Evolutionary conservation across 2,113 vertebrate species (phyloP), one percentile per base, ranked within the genome.

Genomic region (Ceuthmochares aereus): DNA sequence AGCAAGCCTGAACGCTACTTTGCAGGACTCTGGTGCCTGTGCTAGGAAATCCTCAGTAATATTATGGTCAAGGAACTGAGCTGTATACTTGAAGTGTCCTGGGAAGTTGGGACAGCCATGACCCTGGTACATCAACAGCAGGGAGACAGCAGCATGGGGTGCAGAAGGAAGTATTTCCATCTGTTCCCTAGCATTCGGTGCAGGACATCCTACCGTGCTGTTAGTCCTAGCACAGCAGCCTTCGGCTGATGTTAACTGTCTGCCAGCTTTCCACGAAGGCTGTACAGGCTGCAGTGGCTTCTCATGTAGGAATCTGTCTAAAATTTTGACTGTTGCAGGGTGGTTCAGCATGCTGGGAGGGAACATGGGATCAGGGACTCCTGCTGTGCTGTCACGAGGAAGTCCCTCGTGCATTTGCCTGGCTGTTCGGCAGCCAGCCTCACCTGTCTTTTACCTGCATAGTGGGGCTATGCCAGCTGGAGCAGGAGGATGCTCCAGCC

Each of bases 41-140:
- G 59, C 47, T 47, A 55, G 56, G 67, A 64, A 73, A 19, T 47
- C 3, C n/a, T 63, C 8, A 0, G 26, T 29, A 12, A 47, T 42
- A 8, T 56, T 8, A 3, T 15, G 23, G 40, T 70, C 30, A 20
- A 23, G 49, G 12, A 15, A 47, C 79, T 45, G 54, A 52, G 29
- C 49, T 64, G 63, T 27, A 14, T n/a, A 2, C 22, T 78, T 0
- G 0, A 1, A 6, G 8, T 62, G 63, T 83, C 45, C 83, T 37
- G 55, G 59, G 64, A 10, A n/a, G 20, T 9, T 47, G 2, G 4
- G n/a, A 27, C 43, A 43, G 36, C 54, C 3, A 0, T 68, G 40
- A 78, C 12, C 52, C 23, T 66, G 10, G 51, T 14, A 1, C 10
- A 26, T 51, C 42, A n/a, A 10, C 68, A 64, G 23, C 29, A 23